A percentile compares a stretch with the other conserved stretches of the same genome.
Conservation (phyloP, 1,140 invertebrate genomes). For the Aricia agestis region DNA sequence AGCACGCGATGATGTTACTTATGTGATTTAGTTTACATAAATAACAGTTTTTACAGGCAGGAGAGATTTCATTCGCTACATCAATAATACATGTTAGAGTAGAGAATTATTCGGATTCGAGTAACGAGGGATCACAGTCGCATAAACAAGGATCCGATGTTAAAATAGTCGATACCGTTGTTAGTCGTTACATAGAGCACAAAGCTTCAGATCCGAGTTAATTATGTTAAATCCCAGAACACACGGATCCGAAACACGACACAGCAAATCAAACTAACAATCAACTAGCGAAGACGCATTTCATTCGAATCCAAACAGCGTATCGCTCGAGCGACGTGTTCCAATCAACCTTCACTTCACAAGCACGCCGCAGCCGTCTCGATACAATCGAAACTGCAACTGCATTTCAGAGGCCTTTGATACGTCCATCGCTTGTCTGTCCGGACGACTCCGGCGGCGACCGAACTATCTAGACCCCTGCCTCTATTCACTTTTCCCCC, state of each 20-base stretch:
- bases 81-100: background rate
- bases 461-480: slow-evolving; percentile 46
- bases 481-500: slow-evolving; percentile 36
- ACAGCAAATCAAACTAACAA: slow-evolving; percentile 24
- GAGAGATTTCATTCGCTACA: background rate
- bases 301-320: slow-evolving; percentile 48
- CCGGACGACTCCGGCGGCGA: slow-evolving; percentile 57
- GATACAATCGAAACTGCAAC: slow-evolving; percentile 70
- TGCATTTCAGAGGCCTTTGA: slow-evolving; percentile 71
- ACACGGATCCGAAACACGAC: slow-evolving; percentile 15
- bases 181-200: background rate
- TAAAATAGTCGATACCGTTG: background rate
- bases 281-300: slow-evolving; percentile 41
- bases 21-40: slow-evolving; percentile 21
- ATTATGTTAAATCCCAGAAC: slow-evolving; percentile 7
- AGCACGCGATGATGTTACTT: slow-evolving; percentile 39
- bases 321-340: slow-evolving; percentile 58
- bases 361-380: slow-evolving; percentile 63
- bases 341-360: slow-evolving; percentile 64
- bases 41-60: slow-evolving; percentile 14
- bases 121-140: too few species aligned
- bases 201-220: background rate
- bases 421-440: slow-evolving; percentile 74
- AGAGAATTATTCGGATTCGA: too few species aligned
- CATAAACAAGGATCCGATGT: background rate